These are phyloP conservation scores for Ellobius talpinus DNA, from an alignment of 2,113 vertebrate genomes.

Conservation along the genomic window DNA sequence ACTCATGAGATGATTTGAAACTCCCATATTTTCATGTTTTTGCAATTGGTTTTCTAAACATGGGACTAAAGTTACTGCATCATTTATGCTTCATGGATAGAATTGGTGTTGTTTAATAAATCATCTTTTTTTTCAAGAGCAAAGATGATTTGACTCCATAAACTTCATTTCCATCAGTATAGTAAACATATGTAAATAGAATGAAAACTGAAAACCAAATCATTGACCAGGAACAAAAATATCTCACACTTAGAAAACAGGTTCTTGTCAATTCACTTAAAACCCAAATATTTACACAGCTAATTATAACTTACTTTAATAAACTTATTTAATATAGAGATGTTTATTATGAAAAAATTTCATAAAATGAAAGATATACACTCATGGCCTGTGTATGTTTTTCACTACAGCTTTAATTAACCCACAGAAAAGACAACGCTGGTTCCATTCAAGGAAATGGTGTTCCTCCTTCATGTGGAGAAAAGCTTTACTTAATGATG, in stretches of 20 bases:
- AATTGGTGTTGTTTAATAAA: constrained; percentile 46
- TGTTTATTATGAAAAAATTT: constrained; percentile 14
- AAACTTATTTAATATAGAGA: constrained; percentile 1
- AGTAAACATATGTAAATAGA: constrained; percentile 54
- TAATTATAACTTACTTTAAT: constrained; percentile 43
- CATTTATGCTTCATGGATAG: constrained; percentile 7
- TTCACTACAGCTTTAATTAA: neutral
- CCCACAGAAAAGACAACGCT: neutral
- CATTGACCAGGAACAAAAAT: constrained; percentile 51
- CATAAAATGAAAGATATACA: constrained; percentile 9
- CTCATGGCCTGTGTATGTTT: neutral
- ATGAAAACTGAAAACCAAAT: constrained; percentile 30
- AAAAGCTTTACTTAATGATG: neutral
- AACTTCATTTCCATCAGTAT: constrained; percentile 32
- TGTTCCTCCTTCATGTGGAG: neutral
- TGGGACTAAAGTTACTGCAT: constrained; percentile 9
- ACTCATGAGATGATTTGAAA: constrained; percentile 43
- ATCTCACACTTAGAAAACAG: constrained; percentile 53
- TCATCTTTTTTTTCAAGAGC: neutral
- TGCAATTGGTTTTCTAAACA: constrained; percentile 28
- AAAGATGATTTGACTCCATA: constrained; percentile 14
- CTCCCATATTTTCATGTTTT: constrained; percentile 25
- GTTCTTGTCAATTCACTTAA: constrained; percentile 22
- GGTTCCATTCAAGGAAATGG: neutral
- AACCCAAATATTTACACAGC: neutral